A percentile compares a stretch with the other conserved stretches of the same genome.
These are phyloP conservation scores for Pteria penguin DNA, from an alignment of 2,888 invertebrate species.

Conservation along the genomic window DNA sequence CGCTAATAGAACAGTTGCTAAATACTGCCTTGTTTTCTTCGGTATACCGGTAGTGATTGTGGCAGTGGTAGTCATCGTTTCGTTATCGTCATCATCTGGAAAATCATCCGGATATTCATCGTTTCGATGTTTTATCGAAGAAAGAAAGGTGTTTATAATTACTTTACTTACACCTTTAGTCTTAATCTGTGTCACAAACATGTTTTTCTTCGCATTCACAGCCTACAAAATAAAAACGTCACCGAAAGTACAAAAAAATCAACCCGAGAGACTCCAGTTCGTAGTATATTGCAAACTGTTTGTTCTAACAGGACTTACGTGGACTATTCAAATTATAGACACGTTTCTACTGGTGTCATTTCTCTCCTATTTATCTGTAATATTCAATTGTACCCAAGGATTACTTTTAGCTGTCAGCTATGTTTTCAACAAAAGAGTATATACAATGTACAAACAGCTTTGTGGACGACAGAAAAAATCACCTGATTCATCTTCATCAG, in stretches of 20 bases:
- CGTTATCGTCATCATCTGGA: neutral
- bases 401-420: conserved; percentile 63
- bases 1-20: conserved; percentile 4
- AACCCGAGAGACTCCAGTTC: conserved; percentile 50
- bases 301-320: conserved; percentile 65
- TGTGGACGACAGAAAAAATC: too few relatives aligned
- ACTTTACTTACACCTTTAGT: conserved; percentile 23
- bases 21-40: conserved; percentile 6
- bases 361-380: conserved; percentile 56
- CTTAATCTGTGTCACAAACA: conserved; percentile 25
- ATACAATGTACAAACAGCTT: conserved; percentile 8
- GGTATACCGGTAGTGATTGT: conserved; percentile 17
- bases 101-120: conserved; percentile 4
- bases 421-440: conserved; percentile 56
- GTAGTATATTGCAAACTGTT: conserved; percentile 62
- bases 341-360: conserved; percentile 52
- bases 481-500: too few relatives aligned
- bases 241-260: conserved; percentile 37
- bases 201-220: conserved; percentile 28
- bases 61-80: neutral
- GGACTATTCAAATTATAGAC: conserved; percentile 67
- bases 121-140: conserved; percentile 18
- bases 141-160: conserved; percentile 16
- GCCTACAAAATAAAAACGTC: conserved; percentile 43
- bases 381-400: conserved; percentile 63